Evolutionary conservation across 2,113 vertebrate genomes (phyloP), one percentile per base, ranked within the genome.

Genomic region (Symphodus melops): DNA sequence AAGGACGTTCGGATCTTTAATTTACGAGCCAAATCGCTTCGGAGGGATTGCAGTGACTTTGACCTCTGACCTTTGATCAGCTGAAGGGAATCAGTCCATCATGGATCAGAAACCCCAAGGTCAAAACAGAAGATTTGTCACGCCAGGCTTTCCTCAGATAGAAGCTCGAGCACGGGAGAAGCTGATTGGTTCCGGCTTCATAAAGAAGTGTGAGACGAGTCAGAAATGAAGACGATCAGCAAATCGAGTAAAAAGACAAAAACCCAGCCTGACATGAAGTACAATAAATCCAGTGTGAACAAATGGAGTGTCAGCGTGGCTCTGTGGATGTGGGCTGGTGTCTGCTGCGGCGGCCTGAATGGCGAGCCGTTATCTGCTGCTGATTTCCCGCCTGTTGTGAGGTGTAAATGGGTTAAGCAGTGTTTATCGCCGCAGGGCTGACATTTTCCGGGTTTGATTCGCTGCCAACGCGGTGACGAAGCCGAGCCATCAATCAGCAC

Each of bases 341-440:
- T 28, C 41, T 48, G 51, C 2, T 55, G 52, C 36, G 11, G 56
- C 65, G 2, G 58, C 21, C 63, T 67, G 64, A 68, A 79, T 60
- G 73, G 62, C 73, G 76, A 76, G 74, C 76, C 58, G 4, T 59
- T 63, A 78, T 70, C 52, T 54, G 52, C 46, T 25, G 61, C 5
- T 81, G 62, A 80, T 78, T 82, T 71, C 73, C 20, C 39, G 70
- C 74, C 41, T 55, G 54, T 65, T 54, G 60, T 79, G 54, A 23
- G 49, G 46, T 67, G 70, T 44, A 83, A 86, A 82, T 58, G 80
- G 81, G 88, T 86, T 86, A 84, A 84, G 63, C 67, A 0, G 75
- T 67, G 78, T 82, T 86, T 68, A 83, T 59, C 20, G 4, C 77
- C 20, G 52, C 28, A 0, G 53, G 64, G 28, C 37, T 52, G 77